Evolutionary conservation across 2,113 vertebrate genomes (phyloP), one percentile per base, ranked within the genome.

Genomic region (Gulo gulo): DNA sequence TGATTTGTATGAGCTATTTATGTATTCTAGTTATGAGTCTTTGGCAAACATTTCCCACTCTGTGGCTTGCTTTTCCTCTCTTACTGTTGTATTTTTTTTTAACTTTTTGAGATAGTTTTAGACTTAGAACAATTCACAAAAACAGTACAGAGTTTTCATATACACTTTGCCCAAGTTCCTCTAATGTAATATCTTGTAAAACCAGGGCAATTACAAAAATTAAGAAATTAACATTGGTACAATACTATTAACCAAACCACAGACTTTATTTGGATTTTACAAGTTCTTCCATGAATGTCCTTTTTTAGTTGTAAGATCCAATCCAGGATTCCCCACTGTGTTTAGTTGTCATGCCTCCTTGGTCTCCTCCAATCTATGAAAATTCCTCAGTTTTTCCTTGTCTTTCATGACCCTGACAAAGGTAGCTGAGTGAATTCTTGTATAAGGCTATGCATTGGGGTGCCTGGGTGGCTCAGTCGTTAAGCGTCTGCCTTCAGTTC

Each of bases 51-150:
- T 63, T 39, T 92, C 39, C 24, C 14, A 73, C 36, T 87, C 57
- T 74, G 9, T 57, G 50, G 65, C 47, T 94, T 94, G 42, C 26
- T 59, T 86, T 78, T 71, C 57, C 6, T 87, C 29, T 71, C 36
- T 65, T 83, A 59, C 14, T 2, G 0, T 45, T 63, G 20, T 52
- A 34, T 63, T 88, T 11, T 11, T 57, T 61, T 61, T 61, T 12
- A 26, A 42, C 12, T 10, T 65, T 61, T 88, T 92, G n/a, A 92
- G 95, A 95, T 92, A 36, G 83, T 50, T 76, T 69, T 67, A 76
- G 80, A 85, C 88, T 74, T 94, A 45, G 50, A 84, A 83, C 74
- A 92, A 82, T 34, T 83, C 88, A 20, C 34, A 82, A 94, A 91
- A 69, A 91, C 36, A 87, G 55, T 69, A 36, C 7, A 45, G 52